These are phyloP conservation scores for Cinclus cinclus DNA, from an alignment of 2,113 vertebrate genomes.

Conservation along the genomic window DNA sequence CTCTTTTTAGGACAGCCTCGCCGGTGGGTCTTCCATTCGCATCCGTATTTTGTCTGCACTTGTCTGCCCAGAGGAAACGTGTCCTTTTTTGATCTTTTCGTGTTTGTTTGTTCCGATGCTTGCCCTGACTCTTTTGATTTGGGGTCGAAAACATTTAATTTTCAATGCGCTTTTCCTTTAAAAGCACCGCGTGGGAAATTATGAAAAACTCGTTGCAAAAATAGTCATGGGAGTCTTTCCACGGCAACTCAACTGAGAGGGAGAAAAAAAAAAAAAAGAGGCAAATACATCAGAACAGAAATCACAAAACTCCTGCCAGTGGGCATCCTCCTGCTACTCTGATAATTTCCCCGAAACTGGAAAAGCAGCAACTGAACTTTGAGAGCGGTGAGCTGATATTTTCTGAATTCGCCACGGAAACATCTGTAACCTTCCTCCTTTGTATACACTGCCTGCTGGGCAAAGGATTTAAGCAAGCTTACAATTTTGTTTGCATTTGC, in stretches of 20 bases:
- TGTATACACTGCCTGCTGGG: conserved; percentile 6
- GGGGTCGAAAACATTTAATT: not conserved
- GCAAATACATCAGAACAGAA: not conserved
- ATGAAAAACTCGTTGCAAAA: conserved; percentile 1
- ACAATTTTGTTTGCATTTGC: conserved; percentile 52
- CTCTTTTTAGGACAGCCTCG: conserved; percentile 11
- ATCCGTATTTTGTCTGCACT: not conserved
- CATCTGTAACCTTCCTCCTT: conserved; percentile 37
- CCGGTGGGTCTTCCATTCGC: not conserved
- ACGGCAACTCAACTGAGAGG: not conserved
- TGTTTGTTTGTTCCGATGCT: not conserved
- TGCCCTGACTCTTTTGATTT: not conserved
- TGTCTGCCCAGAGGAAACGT: not conserved
- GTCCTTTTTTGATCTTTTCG: not conserved
- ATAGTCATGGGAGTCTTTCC: not conserved
- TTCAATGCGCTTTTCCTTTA: conserved; percentile 4
- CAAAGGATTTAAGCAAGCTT: conserved; percentile 33
- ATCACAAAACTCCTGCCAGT: not conserved
- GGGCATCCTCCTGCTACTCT: not conserved
- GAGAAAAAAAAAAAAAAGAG: not conserved
- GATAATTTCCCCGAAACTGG: conserved; percentile 2
- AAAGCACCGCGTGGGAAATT: not conserved
- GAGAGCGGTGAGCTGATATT: conserved; percentile 15
- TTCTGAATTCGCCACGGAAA: not conserved
- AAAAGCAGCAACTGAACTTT: conserved; percentile 33